Conservation (phyloP, 2,888 invertebrate genomes). For the Metallyticus violacea region DNA sequence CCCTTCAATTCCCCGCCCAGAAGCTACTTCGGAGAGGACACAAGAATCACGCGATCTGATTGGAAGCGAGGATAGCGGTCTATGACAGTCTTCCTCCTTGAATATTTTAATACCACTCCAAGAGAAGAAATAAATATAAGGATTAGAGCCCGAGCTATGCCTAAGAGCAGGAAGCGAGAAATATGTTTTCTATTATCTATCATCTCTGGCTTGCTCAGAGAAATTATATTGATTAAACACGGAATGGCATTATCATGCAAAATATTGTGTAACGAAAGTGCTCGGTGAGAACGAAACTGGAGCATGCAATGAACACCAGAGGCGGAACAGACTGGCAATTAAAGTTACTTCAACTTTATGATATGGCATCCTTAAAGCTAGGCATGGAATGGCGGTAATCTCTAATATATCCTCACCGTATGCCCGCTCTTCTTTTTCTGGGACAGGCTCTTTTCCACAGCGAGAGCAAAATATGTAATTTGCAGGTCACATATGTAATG, state of each 20-base stretch:
- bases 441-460: background rate
- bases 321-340: background rate
- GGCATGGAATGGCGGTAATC: background rate
- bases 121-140: background rate
- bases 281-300: background rate
- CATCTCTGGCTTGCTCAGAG: background rate
- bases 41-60: background rate
- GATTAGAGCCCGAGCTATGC: background rate
- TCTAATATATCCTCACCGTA: background rate
- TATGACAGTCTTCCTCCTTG: background rate
- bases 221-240: background rate
- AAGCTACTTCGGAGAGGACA: background rate
- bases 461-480: background rate
- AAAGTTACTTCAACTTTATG: background rate
- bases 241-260: background rate
- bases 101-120: too few relatives aligned
- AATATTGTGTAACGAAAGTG: too few relatives aligned
- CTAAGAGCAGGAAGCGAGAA: background rate
- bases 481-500: background rate
- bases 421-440: too few relatives aligned
- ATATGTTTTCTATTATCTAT: background rate
- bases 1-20: background rate
- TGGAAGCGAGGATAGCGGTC: too few relatives aligned
- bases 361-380: background rate
- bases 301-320: background rate